These are phyloP conservation scores for Trididemnum clinides DNA, from an alignment of 23 tunicate species.

Conservation along the genomic window DNA sequence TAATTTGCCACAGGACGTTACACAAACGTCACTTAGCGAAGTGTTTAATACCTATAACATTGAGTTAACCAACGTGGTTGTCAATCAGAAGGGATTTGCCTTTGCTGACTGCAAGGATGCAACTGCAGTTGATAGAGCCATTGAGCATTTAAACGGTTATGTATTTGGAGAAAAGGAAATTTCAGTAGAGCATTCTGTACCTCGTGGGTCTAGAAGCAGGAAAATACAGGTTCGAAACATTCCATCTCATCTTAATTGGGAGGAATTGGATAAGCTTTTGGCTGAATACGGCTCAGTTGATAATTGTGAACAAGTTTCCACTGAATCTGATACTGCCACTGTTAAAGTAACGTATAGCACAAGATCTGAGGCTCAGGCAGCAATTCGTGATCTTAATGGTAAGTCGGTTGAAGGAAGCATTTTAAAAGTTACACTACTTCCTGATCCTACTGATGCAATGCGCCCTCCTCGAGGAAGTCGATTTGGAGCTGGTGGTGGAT, in stretches of 20 bases:
- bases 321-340: slow-evolving; percentile 90
- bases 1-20: slow-evolving; percentile 67
- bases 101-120: slow-evolving; percentile 90
- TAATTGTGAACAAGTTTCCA: slow-evolving; percentile 94
- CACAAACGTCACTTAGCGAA: slow-evolving; percentile 46
- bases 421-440: slow-evolving; percentile 70
- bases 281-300: slow-evolving; percentile 92
- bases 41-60: slow-evolving; percentile 49
- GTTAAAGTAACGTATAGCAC: slow-evolving; percentile 91
- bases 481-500: slow-evolving; percentile 59
- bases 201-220: slow-evolving; percentile 78
- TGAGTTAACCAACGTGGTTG: slow-evolving; percentile 69
- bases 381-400: slow-evolving; percentile 86
- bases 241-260: slow-evolving; percentile 95
- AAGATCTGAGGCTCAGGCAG: slow-evolving; percentile 85
- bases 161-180: slow-evolving; percentile 73
- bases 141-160: slow-evolving; percentile 79
- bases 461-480: slow-evolving; percentile 65
- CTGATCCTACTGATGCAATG: slow-evolving; percentile 83
- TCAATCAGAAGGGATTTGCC: slow-evolving; percentile 88
- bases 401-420: slow-evolving; percentile 72
- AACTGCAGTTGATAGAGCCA: slow-evolving; percentile 68
- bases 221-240: slow-evolving; percentile 92
- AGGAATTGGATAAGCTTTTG: slow-evolving; percentile 85
- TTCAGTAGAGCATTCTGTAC: slow-evolving; percentile 85